Base-by-base conservation (phyloP, 2,797 vertebrate genomes). In the Kryptopterus vitreolus region DNA sequence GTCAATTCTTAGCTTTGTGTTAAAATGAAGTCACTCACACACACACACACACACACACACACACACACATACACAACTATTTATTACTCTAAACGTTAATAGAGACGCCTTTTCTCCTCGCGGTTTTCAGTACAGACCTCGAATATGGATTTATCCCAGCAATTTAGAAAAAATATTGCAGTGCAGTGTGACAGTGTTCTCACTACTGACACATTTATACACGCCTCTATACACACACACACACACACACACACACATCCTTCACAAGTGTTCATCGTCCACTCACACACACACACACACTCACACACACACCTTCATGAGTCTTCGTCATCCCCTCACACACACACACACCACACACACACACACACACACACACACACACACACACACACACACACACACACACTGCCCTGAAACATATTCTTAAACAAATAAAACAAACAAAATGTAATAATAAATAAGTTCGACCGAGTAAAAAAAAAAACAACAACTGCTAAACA, bases 1-100 rank as follows among this genome's bases (percentile, higher is more conserved):
- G 81, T 86, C 85, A 63, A 78, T 76, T 79, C 84, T 76, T 80
- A 85, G 75, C 58, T 31, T 46, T 48, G 58, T 20, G 75, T 59
- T 61, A 82, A 85, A 82, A 50, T 48, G 71, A 43, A 35, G 53
- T 29, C 58, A 38, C 57, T 58, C 71, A 24, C 29, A 9, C 38
- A 43, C 38, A 43, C 38, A 38, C 38, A 43, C 38, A 43, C 38
- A 43, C 38, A 43, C 38, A 43, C 38, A 43, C 38, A 43, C 38
- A 43, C 38, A 43, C 38, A 43, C 38, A 43, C 38, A 43, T 9
- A 43, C 38, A 43, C 38, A 43, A 43, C 38, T 43, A n/a, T 55
- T 38, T 43, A 18, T 76, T 84, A 66, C 62, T 76, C 73, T 75
- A 24, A 3, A 55, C 20, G 3, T 35, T 72, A 24, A 35, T 9